Conservation (phyloP, 2,113 vertebrate species). For the Lucifuga dentata region DNA sequence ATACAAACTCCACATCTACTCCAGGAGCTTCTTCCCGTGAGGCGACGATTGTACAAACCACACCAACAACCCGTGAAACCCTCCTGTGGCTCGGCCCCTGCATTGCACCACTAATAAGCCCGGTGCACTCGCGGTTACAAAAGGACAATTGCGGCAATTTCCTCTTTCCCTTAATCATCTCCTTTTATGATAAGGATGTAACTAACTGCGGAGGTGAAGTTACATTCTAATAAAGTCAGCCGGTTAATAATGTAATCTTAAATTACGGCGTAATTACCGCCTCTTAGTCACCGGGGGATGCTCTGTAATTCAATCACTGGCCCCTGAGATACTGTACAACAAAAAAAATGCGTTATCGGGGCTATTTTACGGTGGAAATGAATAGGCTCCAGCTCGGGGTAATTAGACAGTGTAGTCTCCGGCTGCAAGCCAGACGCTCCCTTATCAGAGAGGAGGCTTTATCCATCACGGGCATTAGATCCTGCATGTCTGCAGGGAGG, state of each 20-base stretch:
- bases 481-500: constrained; percentile 27
- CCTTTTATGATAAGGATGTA: constrained; percentile 88
- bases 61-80: constrained; percentile 8
- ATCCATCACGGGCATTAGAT: constrained; percentile 52
- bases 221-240: constrained; percentile 84
- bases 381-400: constrained; percentile 72
- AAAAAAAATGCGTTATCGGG: constrained; percentile 69
- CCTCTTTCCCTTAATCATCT: constrained; percentile 71
- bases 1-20: too few species aligned
- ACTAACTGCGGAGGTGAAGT: constrained; percentile 88
- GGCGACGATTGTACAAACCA: too few species aligned
- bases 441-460: constrained; percentile 58
- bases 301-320: constrained; percentile 84
- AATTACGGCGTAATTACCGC: constrained; percentile 83
- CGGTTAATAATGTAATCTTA: constrained; percentile 85
- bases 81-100: constrained; percentile 19
- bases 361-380: constrained; percentile 76
- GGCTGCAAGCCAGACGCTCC: constrained; percentile 45
- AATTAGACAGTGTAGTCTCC: constrained; percentile 73
- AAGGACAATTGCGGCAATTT: constrained; percentile 75
- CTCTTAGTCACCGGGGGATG: constrained; percentile 80
- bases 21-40: too few species aligned
- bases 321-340: constrained; percentile 76
- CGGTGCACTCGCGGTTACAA: constrained; percentile 54
- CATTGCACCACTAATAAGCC: constrained; percentile 47